Evolutionary conservation across 1,140 invertebrate species (phyloP).

Genomic region (Papilio xuthus): DNA sequence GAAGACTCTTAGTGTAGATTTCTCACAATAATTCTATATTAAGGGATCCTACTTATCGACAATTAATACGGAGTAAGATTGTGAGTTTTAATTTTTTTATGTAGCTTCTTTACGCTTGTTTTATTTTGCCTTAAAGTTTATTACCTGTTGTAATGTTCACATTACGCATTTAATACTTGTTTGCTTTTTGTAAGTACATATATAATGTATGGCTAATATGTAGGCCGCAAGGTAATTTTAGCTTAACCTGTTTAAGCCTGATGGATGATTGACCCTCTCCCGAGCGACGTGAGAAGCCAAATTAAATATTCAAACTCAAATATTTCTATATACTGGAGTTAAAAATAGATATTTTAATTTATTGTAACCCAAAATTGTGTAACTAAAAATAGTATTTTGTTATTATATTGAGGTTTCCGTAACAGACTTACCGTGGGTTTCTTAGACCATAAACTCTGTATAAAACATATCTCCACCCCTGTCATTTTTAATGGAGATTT

Average conservation of each 20-base stretch:
- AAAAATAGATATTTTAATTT: neutral
- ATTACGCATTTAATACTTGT: constrained; percentile 24
- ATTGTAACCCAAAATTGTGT: neutral
- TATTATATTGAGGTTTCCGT: no score
- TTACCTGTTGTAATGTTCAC: constrained; percentile 14
- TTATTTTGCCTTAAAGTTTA: neutral
- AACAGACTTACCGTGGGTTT: no score
- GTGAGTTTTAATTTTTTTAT: no score
- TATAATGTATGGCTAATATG: constrained; percentile 15
- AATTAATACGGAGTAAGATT: no score
- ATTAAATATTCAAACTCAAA: constrained; percentile 23
- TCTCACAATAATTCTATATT: no score
- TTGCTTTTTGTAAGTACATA: constrained; percentile 5
- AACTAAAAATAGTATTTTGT: no score
- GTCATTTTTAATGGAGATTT: no score
- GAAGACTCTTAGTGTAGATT: no score
- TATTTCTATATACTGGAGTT: neutral
- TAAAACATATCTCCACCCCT: no score
- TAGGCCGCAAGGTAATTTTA: constrained; percentile 31
- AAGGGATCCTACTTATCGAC: no score
- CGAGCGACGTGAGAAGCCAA: constrained; percentile 4
- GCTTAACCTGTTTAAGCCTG: constrained; percentile 35
- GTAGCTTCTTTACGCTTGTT: neutral
- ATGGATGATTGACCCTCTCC: constrained; percentile 28
- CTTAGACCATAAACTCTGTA: no score